Evolutionary conservation across 2,113 vertebrate species (phyloP).

Genomic region (Lichenostomus cassidix): DNA sequence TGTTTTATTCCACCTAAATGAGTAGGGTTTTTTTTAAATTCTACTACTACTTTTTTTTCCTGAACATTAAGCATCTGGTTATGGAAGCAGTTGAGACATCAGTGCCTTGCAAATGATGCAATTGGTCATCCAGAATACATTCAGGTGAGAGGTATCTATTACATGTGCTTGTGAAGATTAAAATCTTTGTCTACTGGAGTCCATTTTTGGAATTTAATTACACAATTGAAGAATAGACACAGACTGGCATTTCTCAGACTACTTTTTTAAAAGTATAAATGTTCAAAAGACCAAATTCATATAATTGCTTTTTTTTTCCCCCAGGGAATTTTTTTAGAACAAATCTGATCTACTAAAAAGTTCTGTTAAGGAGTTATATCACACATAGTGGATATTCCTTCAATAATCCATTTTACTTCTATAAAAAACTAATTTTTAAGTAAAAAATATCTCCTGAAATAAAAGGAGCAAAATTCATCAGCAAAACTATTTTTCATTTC

Average conservation of each 20-base stretch:
- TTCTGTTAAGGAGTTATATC: not conserved
- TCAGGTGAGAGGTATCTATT: not conserved
- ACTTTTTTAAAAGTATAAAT: not conserved
- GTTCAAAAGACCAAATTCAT: not conserved
- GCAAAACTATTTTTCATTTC: not conserved
- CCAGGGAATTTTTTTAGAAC: not conserved
- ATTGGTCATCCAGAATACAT: constrained; percentile 21
- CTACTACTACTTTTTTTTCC: not conserved
- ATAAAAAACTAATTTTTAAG: not conserved
- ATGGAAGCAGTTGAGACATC: constrained; percentile 10
- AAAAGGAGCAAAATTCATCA: not conserved
- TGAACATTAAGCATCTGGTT: constrained; percentile 59
- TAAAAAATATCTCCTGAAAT: not conserved
- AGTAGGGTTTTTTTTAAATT: not conserved
- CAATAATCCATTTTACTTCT: not conserved
- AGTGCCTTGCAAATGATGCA: constrained; percentile 3
- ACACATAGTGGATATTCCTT: not conserved
- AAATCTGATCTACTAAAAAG: not conserved
- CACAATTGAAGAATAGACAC: not conserved
- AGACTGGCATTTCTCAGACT: not conserved
- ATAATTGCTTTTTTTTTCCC: not conserved
- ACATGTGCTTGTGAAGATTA: not conserved
- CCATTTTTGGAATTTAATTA: not conserved
- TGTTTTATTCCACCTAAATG: constrained; percentile 51
- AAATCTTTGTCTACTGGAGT: not conserved